Evolutionary conservation across 1,140 invertebrate genomes (phyloP).

Genomic region (Patella vulgata): DNA sequence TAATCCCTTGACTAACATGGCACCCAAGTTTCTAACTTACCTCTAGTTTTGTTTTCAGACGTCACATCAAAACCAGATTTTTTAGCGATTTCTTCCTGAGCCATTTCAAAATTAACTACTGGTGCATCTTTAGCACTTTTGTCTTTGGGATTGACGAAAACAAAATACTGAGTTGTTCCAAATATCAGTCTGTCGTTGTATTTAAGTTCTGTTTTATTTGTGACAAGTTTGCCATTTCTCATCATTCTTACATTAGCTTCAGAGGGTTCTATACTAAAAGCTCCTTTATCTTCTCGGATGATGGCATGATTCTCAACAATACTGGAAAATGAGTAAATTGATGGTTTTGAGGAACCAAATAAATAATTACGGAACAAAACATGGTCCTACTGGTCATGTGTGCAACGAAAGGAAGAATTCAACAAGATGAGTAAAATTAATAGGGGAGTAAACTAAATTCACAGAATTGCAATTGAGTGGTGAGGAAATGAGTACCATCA

Average conservation of each 20-base stretch:
- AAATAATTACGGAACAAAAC: no score
- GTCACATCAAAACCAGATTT: conserved; percentile 70
- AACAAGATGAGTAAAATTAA: no score
- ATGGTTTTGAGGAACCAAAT: no score
- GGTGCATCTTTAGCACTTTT: conserved; percentile 60
- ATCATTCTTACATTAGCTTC: conserved; percentile 69
- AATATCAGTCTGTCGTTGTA: conserved; percentile 74
- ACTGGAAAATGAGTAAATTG: conserved; percentile 55
- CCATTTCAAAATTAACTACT: conserved; percentile 71
- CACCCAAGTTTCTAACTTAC: conserved; percentile 49
- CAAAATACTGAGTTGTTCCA: conserved; percentile 73
- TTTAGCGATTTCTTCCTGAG: conserved; percentile 73
- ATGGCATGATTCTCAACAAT: conserved; percentile 71
- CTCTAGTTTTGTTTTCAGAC: conserved; percentile 61
- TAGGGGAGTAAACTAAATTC: no score
- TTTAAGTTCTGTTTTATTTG: conserved; percentile 65
- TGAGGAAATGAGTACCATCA: no score
- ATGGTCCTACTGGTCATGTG: no score
- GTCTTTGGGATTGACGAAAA: conserved; percentile 69
- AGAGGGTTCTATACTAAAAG: conserved; percentile 68
- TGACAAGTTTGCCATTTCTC: conserved; percentile 70
- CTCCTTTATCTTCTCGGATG: conserved; percentile 60
- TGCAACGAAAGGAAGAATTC: no score
- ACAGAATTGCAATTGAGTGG: no score
- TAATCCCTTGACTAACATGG: no score